Evolutionary conservation across 2,888 invertebrate genomes (phyloP).

Genomic region (Stenchaetothrips biformis): DNA sequence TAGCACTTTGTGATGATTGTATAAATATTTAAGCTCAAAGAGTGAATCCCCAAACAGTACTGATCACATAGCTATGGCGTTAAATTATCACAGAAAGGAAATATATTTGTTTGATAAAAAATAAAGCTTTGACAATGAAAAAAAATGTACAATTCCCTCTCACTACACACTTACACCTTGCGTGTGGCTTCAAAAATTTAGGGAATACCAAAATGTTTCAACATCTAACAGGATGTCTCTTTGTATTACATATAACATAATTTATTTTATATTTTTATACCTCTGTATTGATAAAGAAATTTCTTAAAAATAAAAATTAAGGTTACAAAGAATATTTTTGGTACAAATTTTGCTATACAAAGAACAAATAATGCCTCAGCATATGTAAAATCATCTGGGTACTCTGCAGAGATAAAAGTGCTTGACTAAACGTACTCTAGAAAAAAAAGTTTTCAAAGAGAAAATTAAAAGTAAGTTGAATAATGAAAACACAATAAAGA

Average conservation of each 20-base stretch:
- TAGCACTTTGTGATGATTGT: neutral
- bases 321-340: conserved; percentile 22
- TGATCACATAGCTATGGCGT: conserved; percentile 24
- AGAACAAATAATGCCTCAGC: neutral
- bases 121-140: conserved; percentile 29
- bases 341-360: conserved; percentile 9
- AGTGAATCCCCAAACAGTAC: neutral
- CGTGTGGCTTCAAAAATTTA: neutral
- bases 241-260: neutral
- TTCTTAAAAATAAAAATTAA: conserved; percentile 11
- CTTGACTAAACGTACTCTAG: conserved; percentile 6
- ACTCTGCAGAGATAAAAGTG: neutral
- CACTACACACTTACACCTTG: neutral
- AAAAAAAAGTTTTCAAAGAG: neutral
- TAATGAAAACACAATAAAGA: neutral
- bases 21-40: neutral
- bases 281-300: neutral
- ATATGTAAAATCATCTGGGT: neutral
- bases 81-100: conserved; percentile 27
- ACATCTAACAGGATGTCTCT: conserved; percentile 3
- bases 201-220: neutral
- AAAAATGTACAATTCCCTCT: neutral
- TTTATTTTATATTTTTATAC: neutral
- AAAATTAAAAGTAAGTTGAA: neutral
- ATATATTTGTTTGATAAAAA: conserved; percentile 27